phyloP scores from a whole-genome alignment of 2,797 vertebrate species.

The Phrynocephalus forsythii region DNA sequence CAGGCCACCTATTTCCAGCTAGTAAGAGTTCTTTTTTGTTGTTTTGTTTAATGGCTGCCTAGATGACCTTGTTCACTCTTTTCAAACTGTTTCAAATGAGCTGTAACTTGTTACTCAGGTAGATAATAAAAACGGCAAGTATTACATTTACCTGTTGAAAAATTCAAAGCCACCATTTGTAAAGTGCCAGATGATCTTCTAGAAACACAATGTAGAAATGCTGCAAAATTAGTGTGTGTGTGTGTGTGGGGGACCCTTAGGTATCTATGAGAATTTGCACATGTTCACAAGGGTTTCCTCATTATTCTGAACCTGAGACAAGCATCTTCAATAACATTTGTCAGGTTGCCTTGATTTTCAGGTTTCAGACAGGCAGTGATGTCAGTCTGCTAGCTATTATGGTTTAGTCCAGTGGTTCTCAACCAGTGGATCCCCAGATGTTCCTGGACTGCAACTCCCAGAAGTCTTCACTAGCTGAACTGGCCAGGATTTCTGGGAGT shows the following conservation, averaged over 20 bases:
- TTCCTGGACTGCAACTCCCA: no score
- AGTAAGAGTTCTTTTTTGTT: not conserved
- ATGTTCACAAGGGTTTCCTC: no score
- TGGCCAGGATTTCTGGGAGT: no score
- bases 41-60: not conserved
- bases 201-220: not conserved
- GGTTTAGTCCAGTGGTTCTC: not conserved
- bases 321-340: not conserved
- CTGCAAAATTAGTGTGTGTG: not conserved
- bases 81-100: slow-evolving; percentile 11
- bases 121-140: slow-evolving; percentile 21
- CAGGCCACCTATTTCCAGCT: slow-evolving; percentile 9
- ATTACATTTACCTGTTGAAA: slow-evolving; percentile 17
- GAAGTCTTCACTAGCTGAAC: no score
- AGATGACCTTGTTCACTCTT: not conserved
- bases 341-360: not conserved
- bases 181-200: not conserved
- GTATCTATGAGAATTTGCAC: not conserved
- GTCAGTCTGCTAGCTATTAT: no score
- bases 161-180: slow-evolving; percentile 6
- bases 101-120: slow-evolving; percentile 1
- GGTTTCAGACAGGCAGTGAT: no score
- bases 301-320: not conserved
- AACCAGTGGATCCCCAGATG: no score
- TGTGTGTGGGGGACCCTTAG: no score